Base-by-base conservation (phyloP, 2,113 vertebrate species). In the Rhegmatorhina hoffmannsi region DNA sequence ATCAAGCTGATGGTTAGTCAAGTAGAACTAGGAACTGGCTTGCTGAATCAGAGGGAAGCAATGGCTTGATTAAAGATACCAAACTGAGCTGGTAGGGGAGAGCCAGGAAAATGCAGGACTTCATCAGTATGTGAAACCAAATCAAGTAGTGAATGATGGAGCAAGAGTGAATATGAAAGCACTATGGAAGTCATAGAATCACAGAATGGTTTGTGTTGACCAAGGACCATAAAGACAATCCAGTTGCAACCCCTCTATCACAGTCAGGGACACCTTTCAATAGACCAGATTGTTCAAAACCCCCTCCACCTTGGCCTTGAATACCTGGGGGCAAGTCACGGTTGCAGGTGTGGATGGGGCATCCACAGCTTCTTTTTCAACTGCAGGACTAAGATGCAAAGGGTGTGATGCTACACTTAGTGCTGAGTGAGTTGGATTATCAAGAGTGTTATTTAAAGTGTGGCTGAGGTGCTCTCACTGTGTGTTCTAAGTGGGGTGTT, bases 401-500 rank as follows among this genome's bases (percentile, higher is more conserved):
- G 18, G 13, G 8, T 3, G 2, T 3, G 10, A 29, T 52, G n/a
- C 36, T 58, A n/a, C 14, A 29, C 12, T 18, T 13, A 18, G 26
- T 43, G n/a, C 28, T 9, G 47, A 10, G 43, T 47, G 17, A 28
- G 34, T 29, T 15, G 10, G 13, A 10, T 36, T 78, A 70, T 59
- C 86, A 70, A 14, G 14, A 1, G 0, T 9, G 1, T 40, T 66
- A 20, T 68, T 55, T 19, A 6, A 59, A 80, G 43, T 0, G 5
- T 62, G 34, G 13, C 43, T 82, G 44, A 84, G 31, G 28, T 72
- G 47, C 31, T 62, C 16, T 78, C 33, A 3, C 34, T 62, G 55
- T 1, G 0, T 7, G 43, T 38, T n/a, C 20, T 56, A 26, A 14
- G 36, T 0, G 3, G 21, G 33, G 18, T 36, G 34, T 25, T 75